These are phyloP conservation scores for Halocynthia roretzi DNA, from an alignment of 23 tunicate genomes.

Conservation along the genomic window DNA sequence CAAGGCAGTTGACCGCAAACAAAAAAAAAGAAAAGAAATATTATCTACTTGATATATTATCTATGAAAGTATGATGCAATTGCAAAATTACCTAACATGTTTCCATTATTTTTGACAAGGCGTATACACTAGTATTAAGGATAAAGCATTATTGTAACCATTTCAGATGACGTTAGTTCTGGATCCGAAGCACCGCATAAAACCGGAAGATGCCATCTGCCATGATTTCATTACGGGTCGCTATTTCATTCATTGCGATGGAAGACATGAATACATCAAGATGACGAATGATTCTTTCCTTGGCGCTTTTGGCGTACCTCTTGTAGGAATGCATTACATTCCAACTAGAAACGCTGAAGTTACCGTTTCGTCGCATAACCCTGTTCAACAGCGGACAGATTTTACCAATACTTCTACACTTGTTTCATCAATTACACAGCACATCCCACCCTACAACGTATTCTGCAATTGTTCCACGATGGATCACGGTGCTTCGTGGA, in stretches of 20 bases:
- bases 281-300: neutral
- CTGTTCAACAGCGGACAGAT: too few species aligned
- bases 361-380: too few species aligned
- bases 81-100: neutral
- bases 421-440: too few species aligned
- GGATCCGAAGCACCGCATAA: neutral
- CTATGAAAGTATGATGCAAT: too few species aligned
- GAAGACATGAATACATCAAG: conserved; percentile 3
- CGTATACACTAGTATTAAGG: neutral
- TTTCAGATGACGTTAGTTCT: neutral
- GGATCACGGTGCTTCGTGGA: too few species aligned
- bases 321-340: neutral
- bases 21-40: too few species aligned
- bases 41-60: too few species aligned
- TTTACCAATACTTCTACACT: too few species aligned
- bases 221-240: neutral
- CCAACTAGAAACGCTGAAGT: too few species aligned
- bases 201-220: neutral
- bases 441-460: too few species aligned
- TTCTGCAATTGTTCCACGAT: too few species aligned
- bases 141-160: neutral
- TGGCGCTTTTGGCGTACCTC: neutral
- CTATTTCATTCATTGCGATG: neutral
- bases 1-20: too few species aligned
- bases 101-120: neutral